Conservation (phyloP, 2,113 vertebrate species). For the Antechinus flavipes region DNA sequence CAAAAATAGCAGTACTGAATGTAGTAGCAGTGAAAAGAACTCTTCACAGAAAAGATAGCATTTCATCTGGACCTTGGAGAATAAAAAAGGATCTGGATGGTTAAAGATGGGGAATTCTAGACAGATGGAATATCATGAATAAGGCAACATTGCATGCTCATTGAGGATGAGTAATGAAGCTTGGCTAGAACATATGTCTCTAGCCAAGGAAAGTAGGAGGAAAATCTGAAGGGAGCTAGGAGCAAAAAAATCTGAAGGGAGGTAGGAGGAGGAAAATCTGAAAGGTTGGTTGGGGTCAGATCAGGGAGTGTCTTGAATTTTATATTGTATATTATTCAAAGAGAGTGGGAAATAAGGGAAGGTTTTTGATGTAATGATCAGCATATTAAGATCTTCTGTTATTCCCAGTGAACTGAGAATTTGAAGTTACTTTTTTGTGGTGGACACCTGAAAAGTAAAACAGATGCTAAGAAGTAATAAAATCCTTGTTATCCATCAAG, state of each 20-base stretch:
- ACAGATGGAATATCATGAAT: background rate
- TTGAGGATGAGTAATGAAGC: background rate
- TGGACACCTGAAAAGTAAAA: background rate
- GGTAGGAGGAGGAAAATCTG: background rate
- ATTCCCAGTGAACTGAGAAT: constrained; percentile 16
- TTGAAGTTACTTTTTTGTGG: background rate
- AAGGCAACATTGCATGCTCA: background rate
- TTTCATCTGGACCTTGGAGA: background rate
- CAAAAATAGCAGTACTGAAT: background rate
- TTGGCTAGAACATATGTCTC: background rate
- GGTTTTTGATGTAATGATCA: background rate
- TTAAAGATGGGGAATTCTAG: background rate
- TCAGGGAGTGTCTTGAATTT: background rate
- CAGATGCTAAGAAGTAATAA: background rate
- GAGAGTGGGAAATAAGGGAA: background rate
- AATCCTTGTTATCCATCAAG: background rate
- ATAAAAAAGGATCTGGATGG: background rate
- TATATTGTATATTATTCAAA: background rate
- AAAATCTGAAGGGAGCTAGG: background rate
- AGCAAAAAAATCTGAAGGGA: background rate
- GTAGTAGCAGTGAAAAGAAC: background rate
- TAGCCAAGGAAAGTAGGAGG: background rate
- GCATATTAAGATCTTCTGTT: background rate
- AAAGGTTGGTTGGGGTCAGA: background rate
- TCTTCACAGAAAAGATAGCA: background rate